phyloP scores from a whole-genome alignment of 2,113 vertebrate species.

The Cyphomyrus discorhynchus region DNA sequence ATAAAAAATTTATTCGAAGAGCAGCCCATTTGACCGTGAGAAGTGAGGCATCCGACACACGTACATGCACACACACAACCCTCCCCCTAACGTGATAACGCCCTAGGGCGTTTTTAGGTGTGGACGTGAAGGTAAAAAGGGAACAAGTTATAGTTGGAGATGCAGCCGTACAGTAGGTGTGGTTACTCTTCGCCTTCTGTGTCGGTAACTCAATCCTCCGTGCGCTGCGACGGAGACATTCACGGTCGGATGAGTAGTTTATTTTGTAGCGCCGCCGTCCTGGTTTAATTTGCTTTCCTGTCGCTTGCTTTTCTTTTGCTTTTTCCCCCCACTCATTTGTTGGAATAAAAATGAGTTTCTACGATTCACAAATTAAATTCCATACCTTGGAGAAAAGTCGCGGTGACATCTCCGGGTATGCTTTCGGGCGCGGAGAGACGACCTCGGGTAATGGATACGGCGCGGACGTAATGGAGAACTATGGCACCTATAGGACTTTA shows the following conservation, averaged over 20 bases:
- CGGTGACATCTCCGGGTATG: constrained; percentile 31
- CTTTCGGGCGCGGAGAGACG: constrained; percentile 37
- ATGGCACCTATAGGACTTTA: constrained; percentile 37
- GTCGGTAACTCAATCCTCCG: background rate
- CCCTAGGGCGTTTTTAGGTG: background rate
- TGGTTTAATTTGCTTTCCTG: background rate
- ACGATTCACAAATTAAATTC: constrained; percentile 47
- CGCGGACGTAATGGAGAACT: constrained; percentile 17
- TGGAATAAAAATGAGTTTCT: constrained; percentile 38
- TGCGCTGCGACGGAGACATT: background rate
- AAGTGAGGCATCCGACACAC: background rate
- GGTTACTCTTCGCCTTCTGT: constrained; percentile 28
- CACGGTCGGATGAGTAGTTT: constrained; percentile 38
- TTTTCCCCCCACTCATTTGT: background rate
- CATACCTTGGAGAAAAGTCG: constrained; percentile 11
- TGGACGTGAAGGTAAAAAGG: background rate
- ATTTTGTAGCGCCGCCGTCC: background rate
- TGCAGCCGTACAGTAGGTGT: constrained; percentile 43
- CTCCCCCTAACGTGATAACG: background rate
- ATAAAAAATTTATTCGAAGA: background rate
- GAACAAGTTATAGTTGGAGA: constrained; percentile 14
- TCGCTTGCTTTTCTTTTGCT: background rate
- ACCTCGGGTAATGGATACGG: constrained; percentile 48
- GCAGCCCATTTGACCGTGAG: background rate
- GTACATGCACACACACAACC: background rate